Conservation (phyloP, 2,888 invertebrate genomes). For the Cephus rjabovi region DNA sequence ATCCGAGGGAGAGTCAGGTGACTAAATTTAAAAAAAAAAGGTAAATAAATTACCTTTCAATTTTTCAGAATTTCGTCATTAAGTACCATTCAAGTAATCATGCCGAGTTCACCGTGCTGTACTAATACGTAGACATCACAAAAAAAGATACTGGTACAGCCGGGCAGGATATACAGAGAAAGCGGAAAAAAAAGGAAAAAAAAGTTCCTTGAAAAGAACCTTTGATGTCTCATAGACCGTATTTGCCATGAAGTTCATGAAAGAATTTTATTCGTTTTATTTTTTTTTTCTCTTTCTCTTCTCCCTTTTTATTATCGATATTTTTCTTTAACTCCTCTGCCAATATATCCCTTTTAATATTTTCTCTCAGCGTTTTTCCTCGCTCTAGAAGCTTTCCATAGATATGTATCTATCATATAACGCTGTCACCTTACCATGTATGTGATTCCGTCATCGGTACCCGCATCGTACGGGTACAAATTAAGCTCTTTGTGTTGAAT, state of each 20-base stretch:
- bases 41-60: neutral
- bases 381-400: neutral
- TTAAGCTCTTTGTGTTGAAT: conserved; percentile 84
- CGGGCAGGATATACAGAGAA: neutral
- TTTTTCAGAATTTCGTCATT: neutral
- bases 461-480: conserved; percentile 95
- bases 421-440: conserved; percentile 77
- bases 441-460: conserved; percentile 92
- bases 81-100: neutral
- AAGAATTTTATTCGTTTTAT: neutral
- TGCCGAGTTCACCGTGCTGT: neutral
- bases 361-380: conserved; percentile 24
- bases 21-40: conserved; percentile 67
- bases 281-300: no score
- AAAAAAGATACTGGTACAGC: neutral
- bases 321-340: no score
- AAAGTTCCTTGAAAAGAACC: neutral
- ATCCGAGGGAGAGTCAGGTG: conserved; percentile 80
- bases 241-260: neutral
- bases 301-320: no score
- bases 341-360: neutral
- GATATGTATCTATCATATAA: neutral
- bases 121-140: neutral
- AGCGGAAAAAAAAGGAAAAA: neutral
- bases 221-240: neutral